A percentile compares a stretch with the other conserved stretches of the same genome.
These are phyloP conservation scores for Pedetes capensis DNA, from an alignment of 2,113 vertebrate species.

Conservation along the genomic window DNA sequence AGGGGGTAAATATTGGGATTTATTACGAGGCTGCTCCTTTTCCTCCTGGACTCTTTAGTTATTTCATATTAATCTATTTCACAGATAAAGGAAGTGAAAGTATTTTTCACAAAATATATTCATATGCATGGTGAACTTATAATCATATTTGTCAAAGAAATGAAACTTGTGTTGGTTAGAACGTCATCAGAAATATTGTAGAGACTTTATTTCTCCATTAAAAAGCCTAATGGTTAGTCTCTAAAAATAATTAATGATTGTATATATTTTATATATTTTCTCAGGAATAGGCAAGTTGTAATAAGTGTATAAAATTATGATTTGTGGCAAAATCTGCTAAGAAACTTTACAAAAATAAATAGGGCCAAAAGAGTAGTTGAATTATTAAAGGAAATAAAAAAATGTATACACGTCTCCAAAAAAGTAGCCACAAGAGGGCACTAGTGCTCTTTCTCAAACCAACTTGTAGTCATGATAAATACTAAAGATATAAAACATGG, in stretches of 20 bases:
- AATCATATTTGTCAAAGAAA: not conserved
- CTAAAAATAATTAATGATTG: not conserved
- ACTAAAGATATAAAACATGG: not conserved
- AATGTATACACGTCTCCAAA: fast-evolving
- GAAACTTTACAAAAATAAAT: not conserved
- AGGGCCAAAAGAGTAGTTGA: not conserved
- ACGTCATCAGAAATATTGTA: not conserved
- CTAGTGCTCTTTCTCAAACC: constrained; percentile 28
- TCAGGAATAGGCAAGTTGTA: not conserved
- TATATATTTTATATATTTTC: not conserved
- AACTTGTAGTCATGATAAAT: not conserved
- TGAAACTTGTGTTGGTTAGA: not conserved
- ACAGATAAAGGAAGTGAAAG: not conserved
- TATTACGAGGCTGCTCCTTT: not conserved
- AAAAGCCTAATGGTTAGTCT: not conserved
- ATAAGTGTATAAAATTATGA: not conserved
- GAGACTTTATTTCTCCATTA: not conserved
- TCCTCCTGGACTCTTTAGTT: not conserved
- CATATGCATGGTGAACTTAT: not conserved
- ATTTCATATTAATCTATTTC: constrained; percentile 10
- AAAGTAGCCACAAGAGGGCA: constrained; percentile 51
- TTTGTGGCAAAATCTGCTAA: not conserved
- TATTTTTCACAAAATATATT: not conserved
- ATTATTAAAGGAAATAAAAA: not conserved
- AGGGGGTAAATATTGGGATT: not conserved